Conservation (phyloP, 1,140 invertebrate species). For the Sesamia nonagrioides region DNA sequence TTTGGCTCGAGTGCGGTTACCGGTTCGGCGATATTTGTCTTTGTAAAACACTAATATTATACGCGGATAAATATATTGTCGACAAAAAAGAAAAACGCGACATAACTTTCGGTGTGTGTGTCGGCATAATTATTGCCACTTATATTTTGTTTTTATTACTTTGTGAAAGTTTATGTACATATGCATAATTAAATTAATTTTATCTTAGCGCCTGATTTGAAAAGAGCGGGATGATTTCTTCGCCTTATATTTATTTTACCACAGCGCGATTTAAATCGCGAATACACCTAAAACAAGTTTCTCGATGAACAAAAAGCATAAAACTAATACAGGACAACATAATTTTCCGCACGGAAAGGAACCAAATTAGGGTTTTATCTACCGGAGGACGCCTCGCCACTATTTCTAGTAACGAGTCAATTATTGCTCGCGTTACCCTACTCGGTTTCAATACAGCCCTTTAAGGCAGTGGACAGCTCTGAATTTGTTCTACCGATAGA, state of each 20-base stretch:
- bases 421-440: slow-evolving; percentile 60
- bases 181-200: slow-evolving; percentile 18
- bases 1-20: slow-evolving; percentile 24
- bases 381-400: slow-evolving; percentile 23
- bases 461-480: slow-evolving; percentile 58
- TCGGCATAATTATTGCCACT: slow-evolving; percentile 42
- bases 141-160: slow-evolving; percentile 32
- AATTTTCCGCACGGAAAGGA: slow-evolving; percentile 29
- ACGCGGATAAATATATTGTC: slow-evolving; percentile 44
- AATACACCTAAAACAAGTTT: neutral
- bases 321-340: slow-evolving; percentile 16
- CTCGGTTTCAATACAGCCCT: slow-evolving; percentile 55
- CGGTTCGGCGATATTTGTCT: slow-evolving; percentile 61
- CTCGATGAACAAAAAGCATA: slow-evolving; percentile 2
- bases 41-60: slow-evolving; percentile 52
- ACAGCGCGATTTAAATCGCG: neutral
- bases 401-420: slow-evolving; percentile 72
- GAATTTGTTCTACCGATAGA: slow-evolving; percentile 62
- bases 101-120: neutral
- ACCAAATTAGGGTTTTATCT: slow-evolving; percentile 38
- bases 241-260: neutral
- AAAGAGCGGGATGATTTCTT: neutral
- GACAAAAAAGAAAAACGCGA: slow-evolving; percentile 43
- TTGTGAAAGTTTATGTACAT: slow-evolving; percentile 31
- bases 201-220: neutral